Evolutionary conservation across 2,113 vertebrate species (phyloP).

Genomic region (Phoxinus phoxinus): DNA sequence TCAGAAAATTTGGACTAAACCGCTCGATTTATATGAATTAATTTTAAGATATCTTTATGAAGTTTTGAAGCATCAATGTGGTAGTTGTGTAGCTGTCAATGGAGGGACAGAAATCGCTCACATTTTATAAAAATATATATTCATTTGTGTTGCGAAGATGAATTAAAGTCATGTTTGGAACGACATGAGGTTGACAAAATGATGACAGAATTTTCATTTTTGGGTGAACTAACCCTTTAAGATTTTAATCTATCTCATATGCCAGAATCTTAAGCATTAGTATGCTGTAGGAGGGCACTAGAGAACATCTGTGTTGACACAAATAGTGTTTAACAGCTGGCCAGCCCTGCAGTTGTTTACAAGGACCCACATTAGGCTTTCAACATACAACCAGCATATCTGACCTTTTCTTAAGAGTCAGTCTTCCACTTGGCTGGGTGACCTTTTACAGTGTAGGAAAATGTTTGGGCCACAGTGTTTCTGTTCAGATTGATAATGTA

Average conservation of each 20-base stretch:
- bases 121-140: no score
- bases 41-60: no score
- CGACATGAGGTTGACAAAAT: no score
- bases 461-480: slow-evolving; percentile 3
- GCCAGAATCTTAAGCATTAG: background rate
- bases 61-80: no score
- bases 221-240: background rate
- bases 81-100: no score
- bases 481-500: slow-evolving; percentile 43
- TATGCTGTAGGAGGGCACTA: background rate
- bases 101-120: no score
- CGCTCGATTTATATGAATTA: no score
- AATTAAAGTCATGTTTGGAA: no score
- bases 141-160: no score
- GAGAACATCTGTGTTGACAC: background rate
- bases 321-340: background rate
- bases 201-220: no score
- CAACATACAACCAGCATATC: slow-evolving; percentile 19
- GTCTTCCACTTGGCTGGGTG: slow-evolving; percentile 49
- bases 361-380: slow-evolving; percentile 35
- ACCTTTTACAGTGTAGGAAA: slow-evolving; percentile 51
- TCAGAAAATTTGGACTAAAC: no score
- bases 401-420: slow-evolving; percentile 56
- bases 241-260: background rate
- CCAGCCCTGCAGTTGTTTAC: background rate